Evolutionary conservation across 2,888 invertebrate species (phyloP).

Genomic region (Cryptus viduatorius): DNA sequence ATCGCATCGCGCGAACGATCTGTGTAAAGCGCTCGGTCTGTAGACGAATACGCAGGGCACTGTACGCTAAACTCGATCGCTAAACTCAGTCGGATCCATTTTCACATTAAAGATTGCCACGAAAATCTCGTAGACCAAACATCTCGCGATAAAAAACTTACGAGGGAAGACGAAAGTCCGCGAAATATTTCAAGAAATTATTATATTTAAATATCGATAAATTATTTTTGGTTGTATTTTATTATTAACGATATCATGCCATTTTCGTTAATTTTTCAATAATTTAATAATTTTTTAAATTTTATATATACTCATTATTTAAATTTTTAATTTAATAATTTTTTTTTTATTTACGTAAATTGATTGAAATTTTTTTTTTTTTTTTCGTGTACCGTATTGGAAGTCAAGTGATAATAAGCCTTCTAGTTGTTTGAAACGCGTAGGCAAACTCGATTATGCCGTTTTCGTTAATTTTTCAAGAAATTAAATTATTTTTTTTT

Average conservation of each 20-base stretch:
- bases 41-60: not conserved
- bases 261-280: no score
- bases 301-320: not conserved
- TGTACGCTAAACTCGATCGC: not conserved
- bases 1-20: constrained; percentile 26
- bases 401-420: not conserved
- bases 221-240: not conserved
- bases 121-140: no score
- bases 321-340: not conserved
- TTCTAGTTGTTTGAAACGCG: constrained; percentile 5
- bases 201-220: not conserved
- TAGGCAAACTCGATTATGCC: constrained; percentile 61
- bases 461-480: no score
- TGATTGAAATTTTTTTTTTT: not conserved
- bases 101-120: not conserved
- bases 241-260: not conserved
- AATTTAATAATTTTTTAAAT: not conserved
- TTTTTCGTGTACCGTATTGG: not conserved
- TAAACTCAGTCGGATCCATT: not conserved
- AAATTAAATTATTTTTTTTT: not conserved
- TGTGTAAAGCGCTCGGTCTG: constrained; percentile 6
- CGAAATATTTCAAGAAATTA: not conserved
- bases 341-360: not conserved
- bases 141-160: not conserved
- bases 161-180: not conserved